These are phyloP conservation scores for Corythornis madagascariensis DNA, from an alignment of 2,113 vertebrate genomes.

Conservation along the genomic window DNA sequence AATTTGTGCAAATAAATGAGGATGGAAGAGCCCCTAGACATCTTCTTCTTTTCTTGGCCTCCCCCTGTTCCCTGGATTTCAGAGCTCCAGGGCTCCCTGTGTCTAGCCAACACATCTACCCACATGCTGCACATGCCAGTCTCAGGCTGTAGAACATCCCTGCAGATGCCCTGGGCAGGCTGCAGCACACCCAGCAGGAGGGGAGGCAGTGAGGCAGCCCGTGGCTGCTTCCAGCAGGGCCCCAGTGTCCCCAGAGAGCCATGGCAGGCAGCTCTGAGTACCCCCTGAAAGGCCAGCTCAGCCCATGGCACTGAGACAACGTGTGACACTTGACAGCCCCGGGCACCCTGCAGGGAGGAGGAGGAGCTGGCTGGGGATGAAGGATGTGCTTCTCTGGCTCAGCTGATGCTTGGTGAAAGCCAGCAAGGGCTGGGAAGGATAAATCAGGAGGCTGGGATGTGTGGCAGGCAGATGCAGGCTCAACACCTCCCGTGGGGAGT, in stretches of 20 bases:
- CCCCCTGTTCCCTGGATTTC: neutral
- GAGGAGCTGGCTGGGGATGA: neutral
- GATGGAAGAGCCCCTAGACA: neutral
- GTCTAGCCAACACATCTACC: neutral
- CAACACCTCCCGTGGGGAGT: accelerated
- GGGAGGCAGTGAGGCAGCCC: neutral
- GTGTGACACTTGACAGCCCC: accelerated
- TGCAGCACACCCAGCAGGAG: neutral
- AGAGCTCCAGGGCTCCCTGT: neutral
- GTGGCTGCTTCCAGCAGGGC: accelerated
- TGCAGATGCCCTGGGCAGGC: no score
- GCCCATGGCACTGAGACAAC: accelerated
- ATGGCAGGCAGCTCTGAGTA: neutral
- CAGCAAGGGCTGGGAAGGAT: neutral
- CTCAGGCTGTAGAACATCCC: neutral
- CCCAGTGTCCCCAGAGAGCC: neutral
- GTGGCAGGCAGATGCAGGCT: neutral
- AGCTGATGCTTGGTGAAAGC: neutral
- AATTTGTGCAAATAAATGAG: constrained; percentile 15
- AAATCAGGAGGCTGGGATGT: accelerated
- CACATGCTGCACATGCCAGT: neutral
- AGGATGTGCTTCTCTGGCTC: neutral
- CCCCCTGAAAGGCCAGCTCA: neutral
- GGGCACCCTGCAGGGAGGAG: neutral
- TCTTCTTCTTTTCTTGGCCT: neutral